Conservation (phyloP, 2,888 invertebrate genomes). For the Caenorhabditis zanzibari region DNA sequence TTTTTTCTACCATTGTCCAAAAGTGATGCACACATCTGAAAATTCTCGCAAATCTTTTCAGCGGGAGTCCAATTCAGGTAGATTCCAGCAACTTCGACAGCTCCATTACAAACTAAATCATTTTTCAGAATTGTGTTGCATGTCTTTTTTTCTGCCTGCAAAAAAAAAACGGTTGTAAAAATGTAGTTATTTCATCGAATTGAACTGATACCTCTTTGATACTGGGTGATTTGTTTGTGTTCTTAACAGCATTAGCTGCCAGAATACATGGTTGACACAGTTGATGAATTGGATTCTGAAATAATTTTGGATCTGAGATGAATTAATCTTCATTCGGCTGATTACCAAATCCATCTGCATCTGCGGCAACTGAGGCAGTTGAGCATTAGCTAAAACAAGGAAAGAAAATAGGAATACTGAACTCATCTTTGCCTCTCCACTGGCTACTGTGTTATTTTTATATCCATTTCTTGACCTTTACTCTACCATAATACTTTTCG, state of each 20-base stretch:
- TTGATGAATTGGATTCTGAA: conserved; percentile 56
- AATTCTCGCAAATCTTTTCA: conserved; percentile 42
- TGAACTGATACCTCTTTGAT: conserved; percentile 40
- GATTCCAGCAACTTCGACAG: conserved; percentile 45
- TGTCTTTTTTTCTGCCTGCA: conserved; percentile 47
- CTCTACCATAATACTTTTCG: conserved; percentile 15
- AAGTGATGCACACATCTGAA: conserved; percentile 23
- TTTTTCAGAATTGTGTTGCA: conserved; percentile 47
- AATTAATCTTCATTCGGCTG: neutral
- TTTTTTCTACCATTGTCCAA: conserved; percentile 15
- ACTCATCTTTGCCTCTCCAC: neutral
- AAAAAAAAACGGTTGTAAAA: conserved; percentile 6
- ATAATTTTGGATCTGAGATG: neutral
- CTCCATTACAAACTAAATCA: conserved; percentile 50
- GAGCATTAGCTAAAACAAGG: neutral
- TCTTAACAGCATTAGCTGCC: conserved; percentile 40
- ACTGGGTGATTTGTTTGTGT: conserved; percentile 39
- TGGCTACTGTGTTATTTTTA: conserved; percentile 3
- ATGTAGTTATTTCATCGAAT: neutral
- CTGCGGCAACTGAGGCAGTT: neutral
- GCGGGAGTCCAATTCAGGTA: conserved; percentile 52
- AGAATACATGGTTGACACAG: conserved; percentile 48
- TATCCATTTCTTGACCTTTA: conserved; percentile 1
- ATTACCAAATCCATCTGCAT: conserved; percentile 24
- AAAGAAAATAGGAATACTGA: neutral